A percentile compares a stretch with the other conserved stretches of the same genome.
phyloP scores from a whole-genome alignment of 2,113 vertebrate genomes.

The Cyphomyrus plagiostoma region DNA sequence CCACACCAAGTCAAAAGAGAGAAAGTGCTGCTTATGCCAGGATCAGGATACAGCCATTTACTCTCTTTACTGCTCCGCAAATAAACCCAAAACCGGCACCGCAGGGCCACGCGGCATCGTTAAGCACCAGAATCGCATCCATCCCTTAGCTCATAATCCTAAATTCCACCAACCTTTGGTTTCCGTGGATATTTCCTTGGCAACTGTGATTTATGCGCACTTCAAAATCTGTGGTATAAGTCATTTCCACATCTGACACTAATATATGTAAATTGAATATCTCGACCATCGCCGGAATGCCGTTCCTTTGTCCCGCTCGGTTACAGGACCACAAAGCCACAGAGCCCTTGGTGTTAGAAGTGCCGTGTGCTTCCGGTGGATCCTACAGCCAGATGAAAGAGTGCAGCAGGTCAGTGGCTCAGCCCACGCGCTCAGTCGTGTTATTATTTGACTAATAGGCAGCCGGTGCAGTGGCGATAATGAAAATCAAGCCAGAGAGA shows the following conservation, averaged over 20 bases:
- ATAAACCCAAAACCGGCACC: background rate
- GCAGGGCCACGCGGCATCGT: background rate
- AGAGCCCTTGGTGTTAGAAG: background rate
- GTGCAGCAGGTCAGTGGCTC: background rate
- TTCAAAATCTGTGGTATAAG: conserved; percentile 12
- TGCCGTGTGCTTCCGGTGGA: background rate
- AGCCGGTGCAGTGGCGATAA: background rate
- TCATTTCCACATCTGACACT: conserved; percentile 21
- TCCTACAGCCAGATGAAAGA: background rate
- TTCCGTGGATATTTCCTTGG: background rate
- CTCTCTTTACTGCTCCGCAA: background rate
- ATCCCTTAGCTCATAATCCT: background rate
- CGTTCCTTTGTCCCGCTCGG: background rate
- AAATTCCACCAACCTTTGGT: conserved; percentile 10
- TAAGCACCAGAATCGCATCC: background rate
- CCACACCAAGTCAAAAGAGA: background rate
- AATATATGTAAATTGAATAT: conserved; percentile 31
- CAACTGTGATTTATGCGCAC: conserved; percentile 8
- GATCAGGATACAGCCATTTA: background rate
- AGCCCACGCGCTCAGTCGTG: background rate
- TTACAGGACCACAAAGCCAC: background rate
- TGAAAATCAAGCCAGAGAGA: background rate
- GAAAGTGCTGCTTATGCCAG: background rate
- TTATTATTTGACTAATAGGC: background rate
- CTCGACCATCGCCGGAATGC: conserved; percentile 21